Conservation (phyloP, 1,140 invertebrate genomes). For the Ptiloglossa arizonensis region DNA sequence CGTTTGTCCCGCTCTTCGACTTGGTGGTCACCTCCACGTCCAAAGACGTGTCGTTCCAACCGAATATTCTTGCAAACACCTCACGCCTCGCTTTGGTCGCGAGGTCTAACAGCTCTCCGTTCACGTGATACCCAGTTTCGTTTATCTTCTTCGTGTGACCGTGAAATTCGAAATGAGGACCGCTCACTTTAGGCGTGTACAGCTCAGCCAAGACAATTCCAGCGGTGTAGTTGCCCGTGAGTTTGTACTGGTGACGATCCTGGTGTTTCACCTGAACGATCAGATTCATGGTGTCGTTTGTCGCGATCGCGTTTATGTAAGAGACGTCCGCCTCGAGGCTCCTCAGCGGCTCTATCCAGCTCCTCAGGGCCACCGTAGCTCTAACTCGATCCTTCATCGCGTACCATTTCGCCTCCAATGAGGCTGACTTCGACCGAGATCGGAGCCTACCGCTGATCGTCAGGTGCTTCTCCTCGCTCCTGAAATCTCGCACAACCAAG, state of each 20-base stretch:
- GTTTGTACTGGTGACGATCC: constrained; percentile 61
- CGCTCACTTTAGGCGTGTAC: constrained; percentile 52
- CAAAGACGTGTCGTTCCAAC: constrained; percentile 9
- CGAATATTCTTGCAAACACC: constrained; percentile 46
- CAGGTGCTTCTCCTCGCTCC: constrained; percentile 83
- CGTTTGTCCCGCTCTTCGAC: constrained; percentile 38
- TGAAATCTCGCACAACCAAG: constrained; percentile 86
- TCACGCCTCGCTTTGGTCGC: constrained; percentile 47
- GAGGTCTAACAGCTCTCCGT: constrained; percentile 70
- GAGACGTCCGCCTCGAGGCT: constrained; percentile 79
- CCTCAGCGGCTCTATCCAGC: constrained; percentile 81
- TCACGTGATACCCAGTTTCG: constrained; percentile 55
- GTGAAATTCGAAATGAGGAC: constrained; percentile 62
- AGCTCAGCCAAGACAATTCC: constrained; percentile 62
- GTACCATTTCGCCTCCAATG: constrained; percentile 82
- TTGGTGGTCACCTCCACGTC: constrained; percentile 50
- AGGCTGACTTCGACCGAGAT: constrained; percentile 65
- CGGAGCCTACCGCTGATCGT: constrained; percentile 71
- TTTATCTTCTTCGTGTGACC: constrained; percentile 62
- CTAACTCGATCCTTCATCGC: constrained; percentile 79
- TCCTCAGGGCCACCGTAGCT: constrained; percentile 79
- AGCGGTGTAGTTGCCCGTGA: constrained; percentile 61
- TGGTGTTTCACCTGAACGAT: constrained; percentile 63
- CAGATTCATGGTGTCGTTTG: constrained; percentile 63
- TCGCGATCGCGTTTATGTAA: constrained; percentile 75